Conservation (phyloP, 2,797 vertebrate species). For the Pangasius macronema region DNA sequence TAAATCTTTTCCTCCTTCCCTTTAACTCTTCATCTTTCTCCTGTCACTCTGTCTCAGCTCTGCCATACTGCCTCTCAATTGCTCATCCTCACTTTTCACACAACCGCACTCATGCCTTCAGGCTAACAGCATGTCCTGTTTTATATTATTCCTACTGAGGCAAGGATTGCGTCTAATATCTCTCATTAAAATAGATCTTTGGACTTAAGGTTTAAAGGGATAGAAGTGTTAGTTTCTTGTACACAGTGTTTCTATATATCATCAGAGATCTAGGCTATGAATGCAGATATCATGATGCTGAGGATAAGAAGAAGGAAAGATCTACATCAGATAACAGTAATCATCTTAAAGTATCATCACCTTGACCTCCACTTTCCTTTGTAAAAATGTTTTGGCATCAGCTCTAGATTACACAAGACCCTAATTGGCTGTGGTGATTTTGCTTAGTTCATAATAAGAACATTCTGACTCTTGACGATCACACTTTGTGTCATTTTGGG, state of each 20-base stretch:
- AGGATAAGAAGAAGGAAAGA: neutral
- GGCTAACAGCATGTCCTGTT: constrained; percentile 45
- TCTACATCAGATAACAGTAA: neutral
- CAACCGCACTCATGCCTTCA: constrained; percentile 42
- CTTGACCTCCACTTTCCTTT: neutral
- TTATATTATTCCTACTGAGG: constrained; percentile 40
- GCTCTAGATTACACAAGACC: neutral
- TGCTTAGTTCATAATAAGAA: neutral
- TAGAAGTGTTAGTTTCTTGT: neutral
- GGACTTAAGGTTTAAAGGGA: neutral
- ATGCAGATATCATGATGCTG: neutral
- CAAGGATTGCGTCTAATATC: constrained; percentile 42
- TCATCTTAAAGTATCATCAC: neutral
- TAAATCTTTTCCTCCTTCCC: constrained; percentile 54
- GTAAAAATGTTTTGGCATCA: neutral
- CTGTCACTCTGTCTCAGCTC: constrained; percentile 54
- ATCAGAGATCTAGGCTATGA: neutral
- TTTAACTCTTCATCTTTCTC: constrained; percentile 57
- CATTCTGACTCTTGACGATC: neutral
- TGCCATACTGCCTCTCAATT: constrained; percentile 46
- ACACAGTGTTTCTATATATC: neutral
- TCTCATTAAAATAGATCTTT: neutral
- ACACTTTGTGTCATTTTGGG: neutral
- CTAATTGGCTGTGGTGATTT: neutral
- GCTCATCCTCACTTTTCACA: constrained; percentile 42